Percentiles rank a stretch among this genome's conserved stretches.
Evolutionary conservation across 1,140 invertebrate species (phyloP).

Genomic region (Caenorhabditis tropicalis): DNA sequence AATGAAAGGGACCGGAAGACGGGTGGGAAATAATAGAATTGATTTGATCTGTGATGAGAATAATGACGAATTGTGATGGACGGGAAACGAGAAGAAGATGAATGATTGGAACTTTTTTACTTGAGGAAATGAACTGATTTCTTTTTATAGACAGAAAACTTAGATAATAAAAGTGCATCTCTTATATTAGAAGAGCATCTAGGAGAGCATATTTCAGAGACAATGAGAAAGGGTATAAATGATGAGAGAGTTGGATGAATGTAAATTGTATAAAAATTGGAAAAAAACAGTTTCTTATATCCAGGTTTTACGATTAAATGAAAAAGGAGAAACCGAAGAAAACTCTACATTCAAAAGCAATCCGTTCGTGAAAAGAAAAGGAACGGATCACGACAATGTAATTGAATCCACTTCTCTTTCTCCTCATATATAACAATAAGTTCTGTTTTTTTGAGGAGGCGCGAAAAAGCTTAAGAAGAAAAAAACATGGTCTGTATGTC

Average conservation of each 20-base stretch:
- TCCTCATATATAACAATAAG: background rate
- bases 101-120: too few relatives aligned
- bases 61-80: background rate
- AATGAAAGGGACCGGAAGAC: background rate
- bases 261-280: background rate
- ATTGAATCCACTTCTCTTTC: background rate
- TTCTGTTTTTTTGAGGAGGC: background rate
- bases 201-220: too few relatives aligned
- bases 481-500: slow-evolving; percentile 40
- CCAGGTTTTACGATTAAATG: too few relatives aligned
- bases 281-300: background rate
- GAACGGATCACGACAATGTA: slow-evolving; percentile 5
- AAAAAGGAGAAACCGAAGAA: too few relatives aligned
- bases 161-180: too few relatives aligned
- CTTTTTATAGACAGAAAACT: too few relatives aligned
- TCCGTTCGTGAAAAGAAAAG: too few relatives aligned
- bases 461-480: background rate
- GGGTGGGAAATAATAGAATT: background rate
- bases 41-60: background rate
- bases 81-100: too few relatives aligned
- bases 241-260: background rate
- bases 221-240: too few relatives aligned
- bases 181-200: too few relatives aligned
- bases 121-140: too few relatives aligned
- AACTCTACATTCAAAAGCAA: too few relatives aligned